Evolutionary conservation across 2,888 invertebrate genomes (phyloP).

Genomic region (Xestobium rufovillosum): DNA sequence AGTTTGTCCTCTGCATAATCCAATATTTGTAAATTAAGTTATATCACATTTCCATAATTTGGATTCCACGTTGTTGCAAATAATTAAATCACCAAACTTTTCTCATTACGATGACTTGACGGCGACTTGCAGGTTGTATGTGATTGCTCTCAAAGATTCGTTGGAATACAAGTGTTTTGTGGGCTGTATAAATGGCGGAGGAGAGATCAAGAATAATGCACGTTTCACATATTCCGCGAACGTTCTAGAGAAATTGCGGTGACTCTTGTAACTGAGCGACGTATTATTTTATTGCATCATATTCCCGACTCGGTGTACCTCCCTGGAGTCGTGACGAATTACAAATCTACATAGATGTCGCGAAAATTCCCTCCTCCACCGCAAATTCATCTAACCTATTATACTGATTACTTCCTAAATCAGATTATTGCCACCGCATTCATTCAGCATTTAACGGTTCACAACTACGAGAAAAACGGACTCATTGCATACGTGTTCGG

Average conservation of each 20-base stretch:
- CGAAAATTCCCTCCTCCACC: too few relatives aligned
- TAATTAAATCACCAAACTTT: conserved; percentile 34
- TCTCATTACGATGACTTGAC: conserved; percentile 31
- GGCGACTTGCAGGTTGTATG: conserved; percentile 22
- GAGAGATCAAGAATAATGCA: conserved; percentile 16
- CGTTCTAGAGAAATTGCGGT: conserved; percentile 20
- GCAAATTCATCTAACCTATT: too few relatives aligned
- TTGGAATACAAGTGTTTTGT: background rate
- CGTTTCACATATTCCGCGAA: conserved; percentile 20
- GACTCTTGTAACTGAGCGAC: conserved; percentile 19
- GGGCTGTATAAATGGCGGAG: conserved; percentile 2
- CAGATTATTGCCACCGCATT: too few relatives aligned
- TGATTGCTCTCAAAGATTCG: conserved; percentile 19
- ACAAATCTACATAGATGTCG: conserved; percentile 27
- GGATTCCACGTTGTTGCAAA: conserved; percentile 33
- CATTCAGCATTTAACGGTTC: too few relatives aligned
- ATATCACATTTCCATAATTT: conserved; percentile 34
- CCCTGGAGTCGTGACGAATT: conserved; percentile 26
- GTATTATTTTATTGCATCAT: conserved; percentile 24
- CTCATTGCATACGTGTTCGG: too few relatives aligned
- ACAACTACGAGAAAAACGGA: too few relatives aligned
- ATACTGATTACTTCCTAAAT: too few relatives aligned
- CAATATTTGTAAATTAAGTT: conserved; percentile 32
- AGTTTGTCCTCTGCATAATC: conserved; percentile 29
- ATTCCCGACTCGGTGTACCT: conserved; percentile 22